These are phyloP conservation scores for Scyliorhinus canicula DNA, from an alignment of 2,797 vertebrate genomes.

Conservation along the genomic window DNA sequence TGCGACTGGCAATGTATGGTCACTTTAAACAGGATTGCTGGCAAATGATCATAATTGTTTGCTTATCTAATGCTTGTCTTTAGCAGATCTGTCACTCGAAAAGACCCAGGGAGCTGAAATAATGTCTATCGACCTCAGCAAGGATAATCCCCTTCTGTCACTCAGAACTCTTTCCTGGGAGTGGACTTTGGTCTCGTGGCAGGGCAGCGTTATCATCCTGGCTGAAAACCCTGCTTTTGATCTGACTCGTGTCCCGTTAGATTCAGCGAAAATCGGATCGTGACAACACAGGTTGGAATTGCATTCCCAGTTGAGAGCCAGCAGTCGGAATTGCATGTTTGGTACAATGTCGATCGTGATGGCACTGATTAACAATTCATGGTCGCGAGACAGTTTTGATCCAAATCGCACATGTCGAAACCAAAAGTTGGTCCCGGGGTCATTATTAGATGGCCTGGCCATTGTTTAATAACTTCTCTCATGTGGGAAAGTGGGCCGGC, in stretches of 20 bases:
- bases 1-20: background rate
- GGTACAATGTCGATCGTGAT: background rate
- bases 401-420: background rate
- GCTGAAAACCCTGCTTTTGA: background rate
- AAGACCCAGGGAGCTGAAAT: constrained; percentile 26
- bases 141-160: background rate
- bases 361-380: background rate
- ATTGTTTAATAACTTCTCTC: background rate
- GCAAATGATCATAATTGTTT: constrained; percentile 31
- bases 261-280: background rate
- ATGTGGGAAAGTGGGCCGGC: too few species aligned
- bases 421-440: background rate
- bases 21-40: background rate
- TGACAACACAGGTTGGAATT: too few species aligned
- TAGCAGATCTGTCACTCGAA: constrained; percentile 30
- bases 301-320: background rate
- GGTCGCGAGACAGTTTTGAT: background rate
- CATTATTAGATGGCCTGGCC: background rate
- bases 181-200: background rate
- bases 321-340: background rate
- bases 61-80: constrained; percentile 20
- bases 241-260: background rate
- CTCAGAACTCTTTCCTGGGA: background rate
- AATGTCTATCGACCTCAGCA: constrained; percentile 14
- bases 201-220: background rate